A percentile compares a stretch with the other conserved stretches of the same genome.
phyloP scores from a whole-genome alignment of 30 jellyfish, hydroid and myxozoan genomes.

The Clytia hemisphaerica region DNA sequence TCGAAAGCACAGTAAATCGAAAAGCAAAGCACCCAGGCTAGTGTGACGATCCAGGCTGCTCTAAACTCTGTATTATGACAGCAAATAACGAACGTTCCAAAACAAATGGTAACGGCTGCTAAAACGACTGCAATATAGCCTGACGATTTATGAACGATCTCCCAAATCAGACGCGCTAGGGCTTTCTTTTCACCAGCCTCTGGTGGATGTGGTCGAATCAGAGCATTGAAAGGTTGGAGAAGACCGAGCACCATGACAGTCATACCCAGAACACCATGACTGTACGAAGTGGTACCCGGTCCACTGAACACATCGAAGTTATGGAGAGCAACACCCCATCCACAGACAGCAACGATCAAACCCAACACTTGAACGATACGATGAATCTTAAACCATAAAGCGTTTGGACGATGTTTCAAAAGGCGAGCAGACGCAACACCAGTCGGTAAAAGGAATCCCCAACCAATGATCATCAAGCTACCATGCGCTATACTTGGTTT shows the following conservation, averaged over 20 bases:
- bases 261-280: background rate
- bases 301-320: background rate
- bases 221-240: background rate
- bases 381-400: background rate
- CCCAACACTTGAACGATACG: background rate
- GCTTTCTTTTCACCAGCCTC: background rate
- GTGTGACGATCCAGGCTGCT: background rate
- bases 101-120: background rate
- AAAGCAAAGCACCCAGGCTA: background rate
- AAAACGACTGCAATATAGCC: background rate
- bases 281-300: background rate
- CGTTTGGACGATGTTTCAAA: background rate
- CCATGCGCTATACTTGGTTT: background rate
- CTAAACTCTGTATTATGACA: background rate
- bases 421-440: slow-evolving; percentile 5
- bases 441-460: background rate
- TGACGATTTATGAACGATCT: background rate
- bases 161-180: background rate
- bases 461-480: background rate
- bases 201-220: slow-evolving; percentile 6
- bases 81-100: background rate
- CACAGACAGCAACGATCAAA: background rate
- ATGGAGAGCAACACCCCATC: background rate
- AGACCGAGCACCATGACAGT: background rate
- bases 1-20: background rate